Evolutionary conservation across 1,140 invertebrate species (phyloP).

Genomic region (Metaphire vulgaris): DNA sequence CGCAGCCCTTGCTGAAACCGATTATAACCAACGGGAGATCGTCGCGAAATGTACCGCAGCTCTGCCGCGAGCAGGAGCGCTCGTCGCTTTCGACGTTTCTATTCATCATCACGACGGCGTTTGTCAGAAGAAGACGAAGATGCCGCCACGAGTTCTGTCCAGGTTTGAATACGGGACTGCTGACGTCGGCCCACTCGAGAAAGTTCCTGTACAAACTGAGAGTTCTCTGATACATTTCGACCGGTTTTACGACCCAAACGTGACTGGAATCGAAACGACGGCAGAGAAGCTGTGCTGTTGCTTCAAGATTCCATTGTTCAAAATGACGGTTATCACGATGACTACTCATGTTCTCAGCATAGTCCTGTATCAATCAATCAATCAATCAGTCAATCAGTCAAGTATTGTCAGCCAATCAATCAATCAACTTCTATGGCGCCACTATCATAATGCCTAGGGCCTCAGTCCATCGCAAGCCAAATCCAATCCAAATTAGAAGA

Average conservation of each 20-base stretch:
- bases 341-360: background rate
- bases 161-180: conserved; percentile 63
- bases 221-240: conserved; percentile 69
- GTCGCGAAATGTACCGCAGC: background rate
- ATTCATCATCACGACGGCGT: background rate
- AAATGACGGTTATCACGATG: background rate
- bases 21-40: conserved; percentile 58
- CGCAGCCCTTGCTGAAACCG: conserved; percentile 86
- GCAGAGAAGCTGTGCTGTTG: conserved; percentile 62
- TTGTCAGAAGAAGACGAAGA: conserved; percentile 56
- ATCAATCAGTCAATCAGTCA: too few species aligned
- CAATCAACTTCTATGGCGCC: too few species aligned
- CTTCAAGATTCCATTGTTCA: conserved; percentile 68
- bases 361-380: too few species aligned
- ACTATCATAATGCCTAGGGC: too few species aligned
- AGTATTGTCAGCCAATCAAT: too few species aligned
- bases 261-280: conserved; percentile 63
- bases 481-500: too few species aligned
- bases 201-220: conserved; percentile 84
- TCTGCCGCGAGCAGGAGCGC: background rate
- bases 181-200: conserved; percentile 64
- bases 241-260: conserved; percentile 67
- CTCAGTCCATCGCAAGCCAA: too few species aligned
- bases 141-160: conserved; percentile 57
- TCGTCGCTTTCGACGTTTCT: background rate